A percentile compares a stretch with the other conserved stretches of the same genome.
Evolutionary conservation across 2,888 invertebrate species (phyloP).

Genomic region (Pristionchus mayeri): DNA sequence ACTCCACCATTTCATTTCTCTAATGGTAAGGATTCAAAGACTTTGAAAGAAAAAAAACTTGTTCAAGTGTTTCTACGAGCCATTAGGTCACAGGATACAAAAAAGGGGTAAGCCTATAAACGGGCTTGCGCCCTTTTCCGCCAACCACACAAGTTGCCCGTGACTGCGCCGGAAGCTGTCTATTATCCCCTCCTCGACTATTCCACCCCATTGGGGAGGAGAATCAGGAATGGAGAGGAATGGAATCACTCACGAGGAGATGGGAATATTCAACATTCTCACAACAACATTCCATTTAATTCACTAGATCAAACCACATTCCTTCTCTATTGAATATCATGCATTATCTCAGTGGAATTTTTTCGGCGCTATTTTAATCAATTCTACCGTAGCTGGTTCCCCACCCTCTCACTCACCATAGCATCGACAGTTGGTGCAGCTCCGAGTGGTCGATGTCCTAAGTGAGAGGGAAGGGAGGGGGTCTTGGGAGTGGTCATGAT

Average conservation of each 20-base stretch:
- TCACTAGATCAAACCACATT: neutral
- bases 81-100: too few species aligned
- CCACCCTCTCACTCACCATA: neutral
- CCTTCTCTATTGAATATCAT: neutral
- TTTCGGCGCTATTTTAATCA: too few species aligned
- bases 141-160: neutral
- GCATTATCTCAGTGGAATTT: neutral
- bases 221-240: neutral
- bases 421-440: neutral
- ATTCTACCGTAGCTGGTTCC: too few species aligned
- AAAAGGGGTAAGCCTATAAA: too few species aligned
- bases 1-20: too few species aligned
- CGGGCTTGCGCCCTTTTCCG: too few species aligned
- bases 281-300: neutral
- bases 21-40: too few species aligned
- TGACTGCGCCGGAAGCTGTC: neutral
- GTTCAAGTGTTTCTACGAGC: too few species aligned
- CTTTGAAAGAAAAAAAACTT: too few species aligned
- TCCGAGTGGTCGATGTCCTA: constrained; percentile 6
- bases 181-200: constrained; percentile 20
- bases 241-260: constrained; percentile 17
- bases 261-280: neutral
- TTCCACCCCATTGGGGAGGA: neutral
- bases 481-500: neutral
- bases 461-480: neutral